Percentiles rank a stretch among this genome's conserved stretches.
Evolutionary conservation across 2,888 invertebrate genomes (phyloP).

Genomic region (Epinotia ramella): DNA sequence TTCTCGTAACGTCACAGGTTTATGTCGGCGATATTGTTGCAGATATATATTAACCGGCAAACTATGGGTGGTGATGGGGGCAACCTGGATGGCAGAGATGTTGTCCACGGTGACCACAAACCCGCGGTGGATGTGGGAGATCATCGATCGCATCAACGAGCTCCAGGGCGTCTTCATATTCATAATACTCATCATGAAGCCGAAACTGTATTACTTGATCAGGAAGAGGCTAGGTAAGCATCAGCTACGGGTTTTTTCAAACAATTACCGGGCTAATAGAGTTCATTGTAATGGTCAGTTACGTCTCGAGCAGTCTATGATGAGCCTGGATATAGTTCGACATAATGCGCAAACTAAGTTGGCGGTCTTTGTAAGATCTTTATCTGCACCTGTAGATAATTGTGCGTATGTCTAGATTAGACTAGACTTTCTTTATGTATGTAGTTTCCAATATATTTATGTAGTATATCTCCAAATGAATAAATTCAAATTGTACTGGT

Average conservation of each 20-base stretch:
- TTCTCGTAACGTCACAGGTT: neutral
- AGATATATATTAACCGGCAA: constrained; percentile 90
- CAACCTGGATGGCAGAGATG: constrained; percentile 89
- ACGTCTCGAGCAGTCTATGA: constrained; percentile 4
- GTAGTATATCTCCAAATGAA: neutral
- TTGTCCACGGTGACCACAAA: constrained; percentile 84
- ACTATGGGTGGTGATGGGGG: constrained; percentile 92
- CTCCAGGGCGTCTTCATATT: constrained; percentile 91
- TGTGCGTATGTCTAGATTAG: neutral
- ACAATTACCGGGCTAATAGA: neutral
- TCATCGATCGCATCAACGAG: constrained; percentile 88
- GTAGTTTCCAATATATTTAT: neutral
- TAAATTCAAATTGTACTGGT: neutral
- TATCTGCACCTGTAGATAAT: constrained; percentile 4
- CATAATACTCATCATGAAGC: constrained; percentile 89
- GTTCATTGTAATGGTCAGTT: neutral
- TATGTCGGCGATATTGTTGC: constrained; percentile 44
- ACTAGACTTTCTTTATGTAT: neutral
- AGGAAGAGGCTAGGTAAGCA: constrained; percentile 83
- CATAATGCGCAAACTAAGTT: neutral
- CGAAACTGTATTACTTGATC: constrained; percentile 86
- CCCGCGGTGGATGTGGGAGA: constrained; percentile 79
- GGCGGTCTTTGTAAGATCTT: constrained; percentile 4
- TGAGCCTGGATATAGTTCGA: neutral
- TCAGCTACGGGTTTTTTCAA: neutral